Conservation (phyloP, 2,888 invertebrate species). For the Erannis defoliaria region DNA sequence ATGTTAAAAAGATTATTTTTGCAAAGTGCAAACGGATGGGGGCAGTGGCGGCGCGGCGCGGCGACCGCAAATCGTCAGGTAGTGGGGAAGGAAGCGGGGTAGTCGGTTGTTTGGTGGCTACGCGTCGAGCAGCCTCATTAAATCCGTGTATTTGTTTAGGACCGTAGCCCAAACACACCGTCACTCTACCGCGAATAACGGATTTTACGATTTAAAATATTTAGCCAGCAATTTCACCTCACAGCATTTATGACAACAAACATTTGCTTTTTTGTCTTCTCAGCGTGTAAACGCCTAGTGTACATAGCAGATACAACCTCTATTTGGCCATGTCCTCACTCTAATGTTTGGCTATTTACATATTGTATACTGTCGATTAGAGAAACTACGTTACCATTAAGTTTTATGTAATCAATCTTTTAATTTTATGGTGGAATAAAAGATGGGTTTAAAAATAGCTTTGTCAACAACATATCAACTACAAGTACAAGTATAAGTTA, state of each 20-base stretch:
- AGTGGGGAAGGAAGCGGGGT: conserved; percentile 1
- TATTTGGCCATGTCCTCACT: conserved; percentile 20
- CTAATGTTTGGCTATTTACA: conserved; percentile 25
- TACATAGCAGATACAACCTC: conserved; percentile 22
- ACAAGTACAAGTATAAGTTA: too few species aligned
- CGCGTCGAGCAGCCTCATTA: conserved; percentile 74
- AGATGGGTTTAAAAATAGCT: too few species aligned
- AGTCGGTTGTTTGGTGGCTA: conserved; percentile 35
- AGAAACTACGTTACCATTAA: too few species aligned
- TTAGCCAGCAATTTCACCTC: conserved; percentile 74
- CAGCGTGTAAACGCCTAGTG: conserved; percentile 38
- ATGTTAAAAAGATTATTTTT: conserved; percentile 5
- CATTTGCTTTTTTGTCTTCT: conserved; percentile 66
- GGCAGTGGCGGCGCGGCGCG: not conserved
- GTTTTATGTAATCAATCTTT: too few species aligned
- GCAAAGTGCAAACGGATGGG: conserved; percentile 13
- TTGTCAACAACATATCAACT: too few species aligned
- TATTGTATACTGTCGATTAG: conserved; percentile 19
- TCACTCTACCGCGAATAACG: conserved; percentile 76
- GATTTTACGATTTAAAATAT: conserved; percentile 83
- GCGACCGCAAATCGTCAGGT: conserved; percentile 4
- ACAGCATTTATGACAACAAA: conserved; percentile 75
- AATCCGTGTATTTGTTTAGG: conserved; percentile 82
- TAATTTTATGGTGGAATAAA: too few species aligned
- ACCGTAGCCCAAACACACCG: conserved; percentile 77